A percentile compares a stretch with the other conserved stretches of the same genome.
These are phyloP conservation scores for Megamerina dolium DNA, from an alignment of 2,888 invertebrate species.

Conservation along the genomic window DNA sequence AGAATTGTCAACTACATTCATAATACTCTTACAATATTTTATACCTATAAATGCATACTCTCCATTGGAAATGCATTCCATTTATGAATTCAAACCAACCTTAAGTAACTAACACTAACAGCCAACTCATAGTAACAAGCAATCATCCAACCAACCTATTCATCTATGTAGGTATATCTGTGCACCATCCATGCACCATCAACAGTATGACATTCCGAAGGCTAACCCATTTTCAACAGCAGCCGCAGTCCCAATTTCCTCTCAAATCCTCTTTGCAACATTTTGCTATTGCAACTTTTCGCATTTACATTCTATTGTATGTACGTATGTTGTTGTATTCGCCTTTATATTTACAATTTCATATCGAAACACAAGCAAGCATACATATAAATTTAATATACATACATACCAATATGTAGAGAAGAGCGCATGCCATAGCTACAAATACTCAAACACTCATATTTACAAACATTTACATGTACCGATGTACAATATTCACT, in stretches of 20 bases:
- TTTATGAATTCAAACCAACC: not conserved
- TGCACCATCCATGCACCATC: not conserved
- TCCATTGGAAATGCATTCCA: not conserved
- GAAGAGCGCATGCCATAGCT: not conserved
- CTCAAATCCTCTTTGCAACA: no score
- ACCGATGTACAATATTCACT: no score
- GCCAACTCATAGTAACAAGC: not conserved
- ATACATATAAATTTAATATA: no score
- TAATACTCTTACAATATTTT: no score
- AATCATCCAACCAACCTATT: no score
- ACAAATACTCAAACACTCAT: constrained; percentile 1
- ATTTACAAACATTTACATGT: constrained; percentile 5
- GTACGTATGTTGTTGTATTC: not conserved
- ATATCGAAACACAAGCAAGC: not conserved
- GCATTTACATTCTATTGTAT: not conserved
- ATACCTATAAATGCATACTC: no score
- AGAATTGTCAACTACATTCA: no score
- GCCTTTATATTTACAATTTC: not conserved
- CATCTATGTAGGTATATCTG: not conserved
- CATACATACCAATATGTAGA: no score
- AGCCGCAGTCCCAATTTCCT: not conserved
- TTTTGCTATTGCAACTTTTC: not conserved
- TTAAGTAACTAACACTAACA: no score
- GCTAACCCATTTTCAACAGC: not conserved
- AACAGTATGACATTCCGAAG: not conserved